Conservation (phyloP, 2,113 vertebrate species). For the Parotia lawesii region DNA sequence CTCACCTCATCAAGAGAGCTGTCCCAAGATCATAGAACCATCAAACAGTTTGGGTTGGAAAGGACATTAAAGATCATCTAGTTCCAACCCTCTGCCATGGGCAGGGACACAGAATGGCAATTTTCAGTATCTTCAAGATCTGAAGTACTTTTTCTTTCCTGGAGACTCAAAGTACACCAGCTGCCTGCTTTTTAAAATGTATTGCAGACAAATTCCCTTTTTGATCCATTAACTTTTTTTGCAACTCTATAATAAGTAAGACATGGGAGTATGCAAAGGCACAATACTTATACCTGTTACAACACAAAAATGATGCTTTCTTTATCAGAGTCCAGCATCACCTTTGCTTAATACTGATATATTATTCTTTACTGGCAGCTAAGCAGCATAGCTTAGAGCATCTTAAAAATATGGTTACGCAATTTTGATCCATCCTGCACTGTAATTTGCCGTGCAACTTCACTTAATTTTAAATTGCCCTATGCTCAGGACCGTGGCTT, state of each 20-base stretch:
- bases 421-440: background rate
- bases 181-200: background rate
- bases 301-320: background rate
- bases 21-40: background rate
- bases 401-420: background rate
- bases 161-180: background rate
- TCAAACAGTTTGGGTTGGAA: background rate
- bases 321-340: background rate
- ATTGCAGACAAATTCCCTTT: background rate
- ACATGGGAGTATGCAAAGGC: background rate
- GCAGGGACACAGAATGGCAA: background rate
- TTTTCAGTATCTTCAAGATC: background rate
- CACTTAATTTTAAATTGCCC: slow-evolving; percentile 18
- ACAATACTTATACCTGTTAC: background rate
- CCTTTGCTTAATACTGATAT: background rate
- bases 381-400: background rate
- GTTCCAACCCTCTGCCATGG: background rate
- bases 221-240: background rate
- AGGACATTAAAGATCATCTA: background rate
- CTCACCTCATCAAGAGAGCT: background rate
- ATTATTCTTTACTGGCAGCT: background rate
- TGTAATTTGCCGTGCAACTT: background rate
- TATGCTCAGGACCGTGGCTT: background rate
- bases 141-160: background rate
- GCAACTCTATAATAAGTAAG: background rate